Evolutionary conservation across 2,113 vertebrate species (phyloP), one percentile per base, ranked within the genome.

Genomic region (Xenopus tropicalis): DNA sequence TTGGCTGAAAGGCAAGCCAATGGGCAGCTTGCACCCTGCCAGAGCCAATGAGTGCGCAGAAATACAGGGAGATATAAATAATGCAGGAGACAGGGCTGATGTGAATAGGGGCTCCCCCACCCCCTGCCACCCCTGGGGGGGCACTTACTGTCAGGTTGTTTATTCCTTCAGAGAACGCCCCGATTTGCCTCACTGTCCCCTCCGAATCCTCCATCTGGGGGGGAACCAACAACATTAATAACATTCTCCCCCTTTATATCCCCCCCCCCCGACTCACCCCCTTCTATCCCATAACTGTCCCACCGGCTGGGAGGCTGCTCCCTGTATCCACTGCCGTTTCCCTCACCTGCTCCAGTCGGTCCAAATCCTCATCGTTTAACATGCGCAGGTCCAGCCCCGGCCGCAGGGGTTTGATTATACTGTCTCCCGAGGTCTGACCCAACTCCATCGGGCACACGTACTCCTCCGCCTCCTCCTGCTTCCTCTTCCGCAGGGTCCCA

Each of bases 131-230:
- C 6, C 6, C 25, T n/a, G n/a, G n/a, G 6, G 25, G 5, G 29
- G 5, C 29, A 74, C 90, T 93, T 87, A 99, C 97, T 12, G 97
- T 99, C 64, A 99, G 87, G 77, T 99, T 99, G 85, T 99, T 98
- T 89, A 99, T 99, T 63, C 94, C 97, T 85, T 99, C 97, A 2
- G 97, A 99, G 83, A 99, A 99, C 0, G 89, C 97, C 21, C 97
- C 97, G 25, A 99, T 99, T 86, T 99, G 97, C 72, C 97, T 92
- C 79, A 99, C 97, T 0, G 97, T 99, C 67, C 97, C 97, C 85
- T 99, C 97, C 0, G 97, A 99, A 85, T 99, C 97, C 71, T 99
- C 97, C 97, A 99, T 99, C 97, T 99, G 66, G 76, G 80, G 73
- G 76, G 80, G 73, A 42, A 37, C 17, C 6, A 37, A 37, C 6